Evolutionary conservation across 2,888 invertebrate species (phyloP).

Genomic region (Latheticus oryzae): DNA sequence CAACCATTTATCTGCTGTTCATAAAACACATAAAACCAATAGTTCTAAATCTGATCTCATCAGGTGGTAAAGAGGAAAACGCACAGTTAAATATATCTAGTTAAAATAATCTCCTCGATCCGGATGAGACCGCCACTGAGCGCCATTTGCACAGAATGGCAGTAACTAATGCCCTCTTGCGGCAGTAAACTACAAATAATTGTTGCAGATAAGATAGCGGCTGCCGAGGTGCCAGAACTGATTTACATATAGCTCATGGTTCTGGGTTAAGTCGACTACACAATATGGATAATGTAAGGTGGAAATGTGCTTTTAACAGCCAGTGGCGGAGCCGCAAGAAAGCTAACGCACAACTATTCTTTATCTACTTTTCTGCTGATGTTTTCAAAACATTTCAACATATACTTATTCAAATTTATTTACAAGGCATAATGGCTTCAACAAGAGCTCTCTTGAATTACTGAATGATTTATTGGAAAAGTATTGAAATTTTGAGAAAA

Average conservation of each 20-base stretch:
- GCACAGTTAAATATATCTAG: constrained; percentile 56
- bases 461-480: no score
- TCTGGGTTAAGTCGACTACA: constrained; percentile 55
- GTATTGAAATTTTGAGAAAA: no score
- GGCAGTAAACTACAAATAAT: constrained; percentile 63
- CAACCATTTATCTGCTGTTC: constrained; percentile 50
- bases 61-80: constrained; percentile 57
- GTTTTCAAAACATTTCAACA: not conserved
- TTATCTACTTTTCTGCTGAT: no score
- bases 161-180: constrained; percentile 59
- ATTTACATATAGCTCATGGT: constrained; percentile 63
- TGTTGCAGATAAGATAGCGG: constrained; percentile 64
- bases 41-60: constrained; percentile 59
- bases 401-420: not conserved
- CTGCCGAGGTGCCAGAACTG: constrained; percentile 59
- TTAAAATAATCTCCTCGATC: constrained; percentile 57
- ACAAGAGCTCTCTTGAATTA: no score
- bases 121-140: constrained; percentile 56
- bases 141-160: constrained; percentile 63
- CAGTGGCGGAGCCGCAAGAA: no score
- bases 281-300: constrained; percentile 56
- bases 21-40: constrained; percentile 54
- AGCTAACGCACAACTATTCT: no score
- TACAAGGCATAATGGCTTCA: no score
- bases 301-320: constrained; percentile 29